Evolutionary conservation across 2,797 vertebrate species (phyloP).

Genomic region (Chrosomus eos): DNA sequence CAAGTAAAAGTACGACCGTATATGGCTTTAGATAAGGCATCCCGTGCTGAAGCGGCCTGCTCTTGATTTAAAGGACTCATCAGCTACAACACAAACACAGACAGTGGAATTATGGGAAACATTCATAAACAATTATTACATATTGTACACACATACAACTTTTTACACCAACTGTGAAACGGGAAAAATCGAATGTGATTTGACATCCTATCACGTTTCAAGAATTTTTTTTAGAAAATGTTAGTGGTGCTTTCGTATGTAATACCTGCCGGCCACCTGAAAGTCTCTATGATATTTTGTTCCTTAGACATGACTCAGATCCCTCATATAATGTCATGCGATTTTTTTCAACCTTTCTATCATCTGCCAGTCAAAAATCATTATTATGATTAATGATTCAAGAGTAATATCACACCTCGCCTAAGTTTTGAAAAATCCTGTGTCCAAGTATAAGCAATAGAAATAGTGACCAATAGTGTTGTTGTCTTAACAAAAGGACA

Average conservation of each 20-base stretch:
- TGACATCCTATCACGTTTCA: not conserved
- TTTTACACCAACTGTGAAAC: not conserved
- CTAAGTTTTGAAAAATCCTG: not conserved
- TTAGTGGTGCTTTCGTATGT: not conserved
- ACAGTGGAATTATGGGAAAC: slow-evolving; percentile 23
- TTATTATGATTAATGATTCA: no score
- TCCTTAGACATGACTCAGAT: not conserved
- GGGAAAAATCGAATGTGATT: not conserved
- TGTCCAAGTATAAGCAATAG: not conserved
- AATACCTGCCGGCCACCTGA: not conserved
- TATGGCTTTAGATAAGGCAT: slow-evolving; percentile 92
- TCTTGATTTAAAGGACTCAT: slow-evolving; percentile 95
- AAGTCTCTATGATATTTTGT: not conserved
- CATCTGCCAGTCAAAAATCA: not conserved
- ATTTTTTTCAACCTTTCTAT: not conserved
- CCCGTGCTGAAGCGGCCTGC: slow-evolving; percentile 90
- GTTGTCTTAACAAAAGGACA: not conserved
- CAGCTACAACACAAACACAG: slow-evolving; percentile 75
- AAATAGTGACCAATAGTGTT: not conserved
- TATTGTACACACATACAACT: not conserved
- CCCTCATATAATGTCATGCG: not conserved
- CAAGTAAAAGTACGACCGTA: slow-evolving; percentile 97
- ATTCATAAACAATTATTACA: not conserved
- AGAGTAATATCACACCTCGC: not conserved
- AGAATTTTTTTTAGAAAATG: not conserved